A percentile compares a stretch with the other conserved stretches of the same genome.
Evolutionary conservation across 2,797 vertebrate genomes (phyloP).

Genomic region (Malacoctenus gilli): DNA sequence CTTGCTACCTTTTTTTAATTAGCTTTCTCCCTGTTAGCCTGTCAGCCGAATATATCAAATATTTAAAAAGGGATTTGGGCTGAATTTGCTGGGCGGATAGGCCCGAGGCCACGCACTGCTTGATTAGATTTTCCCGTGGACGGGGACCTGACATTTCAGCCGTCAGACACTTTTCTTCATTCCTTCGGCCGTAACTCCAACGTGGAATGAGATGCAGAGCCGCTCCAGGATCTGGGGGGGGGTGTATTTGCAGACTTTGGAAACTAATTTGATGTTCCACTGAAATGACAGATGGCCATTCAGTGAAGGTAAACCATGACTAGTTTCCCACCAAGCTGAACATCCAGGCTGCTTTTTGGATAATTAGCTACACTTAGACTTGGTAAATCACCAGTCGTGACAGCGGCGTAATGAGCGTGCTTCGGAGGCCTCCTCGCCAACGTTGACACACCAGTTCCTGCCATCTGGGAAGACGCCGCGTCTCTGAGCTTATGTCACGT

Average conservation of each 20-base stretch:
- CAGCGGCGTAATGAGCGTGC: conserved; percentile 29
- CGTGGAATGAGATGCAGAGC: conserved; percentile 33
- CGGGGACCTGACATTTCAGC: conserved; percentile 28
- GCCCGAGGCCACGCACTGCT: conserved; percentile 22
- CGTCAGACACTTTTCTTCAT: conserved; percentile 29
- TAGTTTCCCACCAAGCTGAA: conserved; percentile 3
- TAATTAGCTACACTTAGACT: conserved; percentile 43
- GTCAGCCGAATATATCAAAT: conserved; percentile 59
- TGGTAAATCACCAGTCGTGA: conserved; percentile 37
- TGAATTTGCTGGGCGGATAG: conserved; percentile 50
- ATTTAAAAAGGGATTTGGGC: conserved; percentile 57
- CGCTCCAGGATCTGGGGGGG: conserved; percentile 15
- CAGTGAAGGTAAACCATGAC: conserved; percentile 17
- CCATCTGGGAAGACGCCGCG: conserved; percentile 43
- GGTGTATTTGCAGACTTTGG: conserved; percentile 23
- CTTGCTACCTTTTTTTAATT: conserved; percentile 53
- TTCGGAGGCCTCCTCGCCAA: conserved; percentile 45
- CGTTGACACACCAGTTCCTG: conserved; percentile 48
- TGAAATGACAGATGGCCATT: conserved; percentile 14
- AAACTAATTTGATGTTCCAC: conserved; percentile 35
- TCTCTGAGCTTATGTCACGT: conserved; percentile 59
- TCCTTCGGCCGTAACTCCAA: conserved; percentile 38
- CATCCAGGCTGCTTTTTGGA: conserved; percentile 37
- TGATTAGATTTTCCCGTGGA: conserved; percentile 47
- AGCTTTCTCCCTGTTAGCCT: conserved; percentile 40